Evolutionary conservation across 2,113 vertebrate species (phyloP).

Genomic region (Jacana jacana): DNA sequence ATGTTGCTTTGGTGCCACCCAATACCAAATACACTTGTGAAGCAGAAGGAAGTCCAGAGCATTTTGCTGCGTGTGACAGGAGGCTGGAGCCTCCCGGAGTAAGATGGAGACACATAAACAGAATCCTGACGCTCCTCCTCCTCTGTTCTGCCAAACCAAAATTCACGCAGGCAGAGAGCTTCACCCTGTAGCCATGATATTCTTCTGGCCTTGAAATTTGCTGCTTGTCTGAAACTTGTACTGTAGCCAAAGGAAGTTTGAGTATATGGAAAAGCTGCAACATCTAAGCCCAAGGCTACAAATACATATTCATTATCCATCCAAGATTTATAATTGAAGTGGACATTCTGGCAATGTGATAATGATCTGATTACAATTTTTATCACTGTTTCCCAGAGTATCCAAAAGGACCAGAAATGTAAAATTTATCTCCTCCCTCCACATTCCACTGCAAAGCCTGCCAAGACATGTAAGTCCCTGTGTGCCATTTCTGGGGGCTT

Average conservation of each 20-base stretch:
- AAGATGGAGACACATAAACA: neutral
- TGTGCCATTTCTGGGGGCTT: neutral
- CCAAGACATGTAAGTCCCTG: neutral
- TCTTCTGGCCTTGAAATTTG: neutral
- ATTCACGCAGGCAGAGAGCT: neutral
- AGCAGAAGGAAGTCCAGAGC: neutral
- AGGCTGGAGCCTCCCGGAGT: neutral
- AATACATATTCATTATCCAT: neutral
- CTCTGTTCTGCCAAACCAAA: neutral
- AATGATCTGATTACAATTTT: slow-evolving; percentile 21
- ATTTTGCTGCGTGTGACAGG: neutral
- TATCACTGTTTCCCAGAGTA: slow-evolving; percentile 6
- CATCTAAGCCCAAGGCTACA: neutral
- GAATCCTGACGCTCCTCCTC: neutral
- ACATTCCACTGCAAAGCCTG: neutral
- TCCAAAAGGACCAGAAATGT: neutral
- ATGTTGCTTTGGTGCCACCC: neutral
- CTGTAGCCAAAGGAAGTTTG: neutral
- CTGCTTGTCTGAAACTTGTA: neutral
- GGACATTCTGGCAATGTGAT: slow-evolving; percentile 14
- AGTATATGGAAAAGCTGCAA: neutral
- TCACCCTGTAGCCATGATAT: neutral
- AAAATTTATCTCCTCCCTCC: neutral
- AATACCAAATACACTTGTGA: neutral
- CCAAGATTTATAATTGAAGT: slow-evolving; percentile 34